These are phyloP conservation scores for Boulengeromyrus knoepffleri DNA, from an alignment of 2,113 vertebrate species.

Conservation along the genomic window DNA sequence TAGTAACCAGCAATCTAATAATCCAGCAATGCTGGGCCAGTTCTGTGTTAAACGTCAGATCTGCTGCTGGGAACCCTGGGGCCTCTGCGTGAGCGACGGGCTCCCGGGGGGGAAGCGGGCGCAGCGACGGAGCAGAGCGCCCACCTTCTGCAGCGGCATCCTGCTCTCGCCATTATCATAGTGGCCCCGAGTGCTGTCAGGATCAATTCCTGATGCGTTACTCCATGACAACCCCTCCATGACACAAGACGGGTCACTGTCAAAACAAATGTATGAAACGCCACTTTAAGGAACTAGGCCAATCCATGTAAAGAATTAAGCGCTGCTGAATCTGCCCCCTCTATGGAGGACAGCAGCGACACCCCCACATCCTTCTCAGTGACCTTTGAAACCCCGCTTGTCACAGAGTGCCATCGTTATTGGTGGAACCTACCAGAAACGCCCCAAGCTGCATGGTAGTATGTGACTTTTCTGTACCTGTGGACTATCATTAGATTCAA, in stretches of 20 bases:
- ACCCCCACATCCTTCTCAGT: not conserved
- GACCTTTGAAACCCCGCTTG: not conserved
- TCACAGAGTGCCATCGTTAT: not conserved
- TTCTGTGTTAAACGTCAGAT: not conserved
- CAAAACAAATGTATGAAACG: not conserved
- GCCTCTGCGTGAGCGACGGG: not conserved
- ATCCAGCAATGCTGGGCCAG: not conserved
- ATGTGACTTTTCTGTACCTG: not conserved
- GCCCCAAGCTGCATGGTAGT: not conserved
- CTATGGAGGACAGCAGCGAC: not conserved
- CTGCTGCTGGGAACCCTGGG: not conserved
- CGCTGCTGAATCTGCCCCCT: not conserved
- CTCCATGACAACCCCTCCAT: not conserved
- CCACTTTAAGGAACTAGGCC: not conserved
- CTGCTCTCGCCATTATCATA: not conserved
- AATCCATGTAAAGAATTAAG: not conserved
- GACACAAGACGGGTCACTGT: not conserved
- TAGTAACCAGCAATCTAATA: not conserved
- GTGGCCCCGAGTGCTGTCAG: not conserved
- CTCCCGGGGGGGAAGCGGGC: not conserved
- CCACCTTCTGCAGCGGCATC: not conserved
- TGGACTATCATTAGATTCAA: not conserved
- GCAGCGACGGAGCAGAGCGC: not conserved
- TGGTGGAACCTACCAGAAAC: not conserved
- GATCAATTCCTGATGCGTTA: not conserved